Conservation (phyloP, 2,888 invertebrate genomes). For the Epinotia bilunana region DNA sequence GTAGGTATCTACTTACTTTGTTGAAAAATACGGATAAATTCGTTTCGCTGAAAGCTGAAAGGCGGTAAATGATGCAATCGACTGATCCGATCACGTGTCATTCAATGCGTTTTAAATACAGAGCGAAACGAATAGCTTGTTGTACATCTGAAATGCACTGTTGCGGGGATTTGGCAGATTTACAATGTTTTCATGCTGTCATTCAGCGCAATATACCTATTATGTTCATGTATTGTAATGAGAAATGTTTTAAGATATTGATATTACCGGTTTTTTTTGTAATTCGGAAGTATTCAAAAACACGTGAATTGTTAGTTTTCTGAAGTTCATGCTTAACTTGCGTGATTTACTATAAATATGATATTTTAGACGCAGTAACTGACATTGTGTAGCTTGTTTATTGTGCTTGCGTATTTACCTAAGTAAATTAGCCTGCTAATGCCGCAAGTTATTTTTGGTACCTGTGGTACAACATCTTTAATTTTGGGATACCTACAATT, state of each 20-base stretch:
- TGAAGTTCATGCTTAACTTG: not conserved
- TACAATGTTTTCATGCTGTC: conserved; percentile 17
- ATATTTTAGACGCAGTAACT: not conserved
- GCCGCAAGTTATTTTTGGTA: too few species aligned
- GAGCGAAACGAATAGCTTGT: conserved; percentile 28
- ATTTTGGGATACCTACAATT: too few species aligned
- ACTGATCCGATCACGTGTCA: conserved; percentile 33
- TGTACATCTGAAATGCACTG: conserved; percentile 29
- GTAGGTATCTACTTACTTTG: too few species aligned
- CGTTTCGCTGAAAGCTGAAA: conserved; percentile 21
- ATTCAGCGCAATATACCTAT: not conserved
- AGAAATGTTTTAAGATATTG: not conserved
- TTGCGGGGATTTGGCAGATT: conserved; percentile 33
- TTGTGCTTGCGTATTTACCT: too few species aligned
- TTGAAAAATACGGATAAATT: conserved; percentile 13
- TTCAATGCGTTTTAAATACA: conserved; percentile 35
- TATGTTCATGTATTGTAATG: not conserved
- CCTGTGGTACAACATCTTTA: too few species aligned
- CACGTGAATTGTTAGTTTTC: too few species aligned
- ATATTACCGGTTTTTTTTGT: not conserved
- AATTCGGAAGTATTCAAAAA: too few species aligned
- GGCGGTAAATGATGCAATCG: conserved; percentile 29
- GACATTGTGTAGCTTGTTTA: not conserved
- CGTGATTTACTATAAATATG: not conserved
- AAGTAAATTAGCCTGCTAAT: too few species aligned